phyloP scores from a whole-genome alignment of 2,888 invertebrate genomes.

The Hydroisotoma schaefferi region DNA sequence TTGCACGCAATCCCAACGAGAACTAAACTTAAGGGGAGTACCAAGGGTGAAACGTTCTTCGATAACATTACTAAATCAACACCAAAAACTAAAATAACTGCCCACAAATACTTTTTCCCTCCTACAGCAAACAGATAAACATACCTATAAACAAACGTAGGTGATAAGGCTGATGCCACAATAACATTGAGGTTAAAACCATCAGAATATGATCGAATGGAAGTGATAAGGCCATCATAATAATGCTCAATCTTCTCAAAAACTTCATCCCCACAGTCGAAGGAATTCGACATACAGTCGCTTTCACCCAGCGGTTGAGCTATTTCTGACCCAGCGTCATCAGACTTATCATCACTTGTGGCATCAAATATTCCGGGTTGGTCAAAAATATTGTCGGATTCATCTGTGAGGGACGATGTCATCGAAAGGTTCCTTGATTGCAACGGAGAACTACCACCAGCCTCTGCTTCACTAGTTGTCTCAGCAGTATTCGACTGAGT shows the following conservation, averaged over 20 bases:
- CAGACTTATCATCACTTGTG: background rate
- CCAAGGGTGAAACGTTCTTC: conserved; percentile 50
- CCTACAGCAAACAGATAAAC: too few relatives aligned
- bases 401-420: background rate
- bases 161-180: conserved; percentile 44
- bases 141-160: conserved; percentile 47
- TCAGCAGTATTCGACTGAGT: background rate
- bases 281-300: conserved; percentile 5
- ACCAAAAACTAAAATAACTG: background rate
- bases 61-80: conserved; percentile 49
- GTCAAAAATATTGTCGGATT: background rate
- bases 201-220: conserved; percentile 42
- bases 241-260: conserved; percentile 39
- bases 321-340: background rate
- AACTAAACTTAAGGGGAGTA: conserved; percentile 54
- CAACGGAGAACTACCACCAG: conserved; percentile 3
- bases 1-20: conserved; percentile 60
- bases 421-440: background rate
- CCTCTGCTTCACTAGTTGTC: background rate
- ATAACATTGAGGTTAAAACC: conserved; percentile 44
- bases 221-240: conserved; percentile 45
- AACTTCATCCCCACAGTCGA: conserved; percentile 19
- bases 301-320: background rate
- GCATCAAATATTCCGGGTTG: background rate
- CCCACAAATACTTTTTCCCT: background rate